Evolutionary conservation across 2,113 vertebrate species (phyloP).

Genomic region (Tretioscincus oriximinensis): DNA sequence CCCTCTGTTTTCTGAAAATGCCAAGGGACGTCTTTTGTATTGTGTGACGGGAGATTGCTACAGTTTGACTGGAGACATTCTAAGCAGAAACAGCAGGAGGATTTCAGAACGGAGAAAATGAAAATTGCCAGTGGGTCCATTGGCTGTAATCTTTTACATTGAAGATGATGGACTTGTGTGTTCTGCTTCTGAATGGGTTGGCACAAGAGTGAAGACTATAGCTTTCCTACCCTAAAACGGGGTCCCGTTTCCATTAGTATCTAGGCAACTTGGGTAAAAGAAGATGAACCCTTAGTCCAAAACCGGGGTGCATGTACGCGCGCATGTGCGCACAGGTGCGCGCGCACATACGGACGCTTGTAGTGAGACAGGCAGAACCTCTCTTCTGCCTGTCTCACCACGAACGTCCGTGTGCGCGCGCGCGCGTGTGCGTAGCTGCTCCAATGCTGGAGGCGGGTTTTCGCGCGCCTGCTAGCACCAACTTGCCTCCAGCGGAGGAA

Average conservation of each 20-base stretch:
- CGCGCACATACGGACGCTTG: no score
- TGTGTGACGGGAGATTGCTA: constrained; percentile 45
- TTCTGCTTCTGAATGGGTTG: not conserved
- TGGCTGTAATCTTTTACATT: constrained; percentile 13
- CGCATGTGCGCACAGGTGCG: no score
- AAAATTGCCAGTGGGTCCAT: constrained; percentile 20
- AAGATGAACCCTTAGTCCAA: not conserved
- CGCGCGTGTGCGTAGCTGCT: no score
- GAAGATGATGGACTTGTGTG: not conserved
- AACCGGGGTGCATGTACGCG: no score
- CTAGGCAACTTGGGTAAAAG: not conserved
- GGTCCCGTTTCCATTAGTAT: not conserved
- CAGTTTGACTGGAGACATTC: constrained; percentile 31
- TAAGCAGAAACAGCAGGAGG: not conserved
- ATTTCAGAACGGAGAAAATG: constrained; percentile 1
- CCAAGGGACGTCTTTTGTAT: constrained; percentile 31
- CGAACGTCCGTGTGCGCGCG: no score
- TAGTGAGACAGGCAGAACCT: no score
- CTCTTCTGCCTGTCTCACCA: no score
- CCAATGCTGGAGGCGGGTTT: no score
- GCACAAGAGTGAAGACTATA: not conserved
- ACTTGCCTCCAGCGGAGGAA: no score
- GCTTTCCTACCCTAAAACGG: not conserved
- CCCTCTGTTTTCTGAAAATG: constrained; percentile 54
- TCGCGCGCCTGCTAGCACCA: no score